Conservation (phyloP, 1,140 invertebrate genomes). For the Wiebesia pumilae region DNA sequence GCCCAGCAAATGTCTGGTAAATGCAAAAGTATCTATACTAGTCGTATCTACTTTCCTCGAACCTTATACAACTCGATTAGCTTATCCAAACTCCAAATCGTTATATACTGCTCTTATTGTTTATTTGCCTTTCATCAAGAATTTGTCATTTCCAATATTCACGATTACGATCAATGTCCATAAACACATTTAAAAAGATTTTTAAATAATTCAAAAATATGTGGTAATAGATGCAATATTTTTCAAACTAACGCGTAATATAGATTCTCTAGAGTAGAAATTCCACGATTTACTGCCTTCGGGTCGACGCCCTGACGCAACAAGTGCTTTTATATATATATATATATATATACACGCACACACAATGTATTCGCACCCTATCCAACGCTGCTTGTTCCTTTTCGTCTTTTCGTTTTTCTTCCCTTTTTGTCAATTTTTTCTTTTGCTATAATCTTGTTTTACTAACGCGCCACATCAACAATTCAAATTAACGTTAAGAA, state of each 20-base stretch:
- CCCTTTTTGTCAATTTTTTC: background rate
- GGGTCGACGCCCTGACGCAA: constrained; percentile 47
- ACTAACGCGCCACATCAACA: background rate
- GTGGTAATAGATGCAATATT: background rate
- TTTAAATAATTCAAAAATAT: no score
- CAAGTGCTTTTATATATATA: constrained; percentile 6
- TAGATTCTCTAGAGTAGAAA: constrained; percentile 27
- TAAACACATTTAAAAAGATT: no score
- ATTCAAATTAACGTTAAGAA: no score
- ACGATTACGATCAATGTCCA: no score
- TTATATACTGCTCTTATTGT: background rate
- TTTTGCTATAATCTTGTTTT: background rate
- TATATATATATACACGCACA: no score
- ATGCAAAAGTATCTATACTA: background rate
- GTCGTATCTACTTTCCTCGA: background rate
- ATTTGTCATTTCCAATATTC: background rate
- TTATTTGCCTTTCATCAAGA: background rate
- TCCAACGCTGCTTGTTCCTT: background rate
- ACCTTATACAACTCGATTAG: background rate
- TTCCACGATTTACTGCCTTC: constrained; percentile 10
- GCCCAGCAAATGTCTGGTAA: background rate
- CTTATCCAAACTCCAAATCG: background rate
- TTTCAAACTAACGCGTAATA: background rate
- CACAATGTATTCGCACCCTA: constrained; percentile 5
- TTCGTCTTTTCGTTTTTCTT: background rate